These are phyloP conservation scores for Caranx melampygus DNA, from an alignment of 2,113 vertebrate genomes.

Conservation along the genomic window DNA sequence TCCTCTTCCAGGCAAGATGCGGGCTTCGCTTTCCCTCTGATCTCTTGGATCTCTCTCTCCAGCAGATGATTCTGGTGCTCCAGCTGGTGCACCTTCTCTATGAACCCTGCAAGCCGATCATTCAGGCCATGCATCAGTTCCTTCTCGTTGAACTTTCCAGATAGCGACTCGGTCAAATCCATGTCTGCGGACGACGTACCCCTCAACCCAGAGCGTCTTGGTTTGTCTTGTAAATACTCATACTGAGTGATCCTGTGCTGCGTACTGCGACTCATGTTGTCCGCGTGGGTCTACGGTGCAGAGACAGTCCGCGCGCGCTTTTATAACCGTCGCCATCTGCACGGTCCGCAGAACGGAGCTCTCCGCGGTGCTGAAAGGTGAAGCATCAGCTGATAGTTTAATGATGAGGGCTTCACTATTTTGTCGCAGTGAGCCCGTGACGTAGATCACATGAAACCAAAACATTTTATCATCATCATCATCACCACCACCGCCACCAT, in stretches of 20 bases:
- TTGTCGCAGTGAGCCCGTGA: slow-evolving; percentile 60
- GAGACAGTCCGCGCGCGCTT: slow-evolving; percentile 16
- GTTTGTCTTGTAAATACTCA: slow-evolving; percentile 31
- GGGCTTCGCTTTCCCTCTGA: slow-evolving; percentile 63
- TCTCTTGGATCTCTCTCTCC: slow-evolving; percentile 77
- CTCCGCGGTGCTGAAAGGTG: slow-evolving; percentile 77
- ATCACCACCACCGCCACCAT: too few relatives aligned
- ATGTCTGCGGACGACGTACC: slow-evolving; percentile 15
- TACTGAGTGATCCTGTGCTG: slow-evolving; percentile 31
- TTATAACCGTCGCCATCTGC: slow-evolving; percentile 72
- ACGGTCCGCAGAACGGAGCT: slow-evolving; percentile 70
- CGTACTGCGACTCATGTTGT: slow-evolving; percentile 58
- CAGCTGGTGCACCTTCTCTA: slow-evolving; percentile 81
- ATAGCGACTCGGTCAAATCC: neutral
- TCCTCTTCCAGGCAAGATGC: slow-evolving; percentile 68
- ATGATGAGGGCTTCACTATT: slow-evolving; percentile 34
- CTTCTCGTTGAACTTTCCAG: slow-evolving; percentile 71
- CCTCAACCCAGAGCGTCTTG: slow-evolving; percentile 16
- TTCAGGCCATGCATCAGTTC: slow-evolving; percentile 80
- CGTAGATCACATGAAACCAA: neutral
- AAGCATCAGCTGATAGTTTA: slow-evolving; percentile 66
- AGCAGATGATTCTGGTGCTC: slow-evolving; percentile 79
- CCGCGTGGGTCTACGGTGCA: slow-evolving; percentile 9
- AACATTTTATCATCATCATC: neutral
- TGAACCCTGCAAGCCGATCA: slow-evolving; percentile 81